Percentiles rank a stretch among this genome's conserved stretches.
phyloP scores from a whole-genome alignment of 35 echinoderm and acorn worm species.

The Heliocidaris erythrogramma region DNA sequence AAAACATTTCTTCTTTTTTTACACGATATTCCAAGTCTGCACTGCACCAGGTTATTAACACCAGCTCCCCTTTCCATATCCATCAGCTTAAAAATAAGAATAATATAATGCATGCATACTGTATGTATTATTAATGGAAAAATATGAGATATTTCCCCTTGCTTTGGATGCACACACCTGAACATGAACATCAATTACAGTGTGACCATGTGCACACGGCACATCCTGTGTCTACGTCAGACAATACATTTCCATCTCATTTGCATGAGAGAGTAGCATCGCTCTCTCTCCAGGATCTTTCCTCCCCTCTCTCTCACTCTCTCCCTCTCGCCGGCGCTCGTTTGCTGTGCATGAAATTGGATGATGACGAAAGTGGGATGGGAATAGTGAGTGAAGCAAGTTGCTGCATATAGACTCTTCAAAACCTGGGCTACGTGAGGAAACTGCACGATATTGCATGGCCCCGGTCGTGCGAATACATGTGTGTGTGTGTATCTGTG shows the following conservation, averaged over 20 bases:
- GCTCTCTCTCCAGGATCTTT: neutral
- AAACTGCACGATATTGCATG: neutral
- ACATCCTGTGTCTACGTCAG: neutral
- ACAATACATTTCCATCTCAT: conserved; percentile 37
- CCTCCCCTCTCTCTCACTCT: neutral
- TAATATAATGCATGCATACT: neutral
- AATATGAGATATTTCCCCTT: neutral
- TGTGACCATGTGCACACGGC: neutral
- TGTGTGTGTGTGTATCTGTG: conserved; percentile 20
- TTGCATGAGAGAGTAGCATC: conserved; percentile 21
- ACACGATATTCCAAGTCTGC: neutral
- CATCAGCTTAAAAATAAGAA: neutral
- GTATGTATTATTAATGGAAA: neutral
- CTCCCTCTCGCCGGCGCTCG: neutral
- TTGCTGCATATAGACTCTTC: conserved; percentile 38
- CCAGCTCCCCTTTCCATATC: neutral
- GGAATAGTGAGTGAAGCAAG: conserved; percentile 45
- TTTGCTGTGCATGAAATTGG: conserved; percentile 28
- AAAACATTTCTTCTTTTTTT: neutral
- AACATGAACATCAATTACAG: neutral
- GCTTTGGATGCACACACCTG: neutral
- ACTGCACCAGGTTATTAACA: neutral
- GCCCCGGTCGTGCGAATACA: neutral
- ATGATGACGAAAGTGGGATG: conserved; percentile 40
- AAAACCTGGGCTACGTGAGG: neutral